Evolutionary conservation across 2,113 vertebrate species (phyloP).

Genomic region (Albula glossodonta): DNA sequence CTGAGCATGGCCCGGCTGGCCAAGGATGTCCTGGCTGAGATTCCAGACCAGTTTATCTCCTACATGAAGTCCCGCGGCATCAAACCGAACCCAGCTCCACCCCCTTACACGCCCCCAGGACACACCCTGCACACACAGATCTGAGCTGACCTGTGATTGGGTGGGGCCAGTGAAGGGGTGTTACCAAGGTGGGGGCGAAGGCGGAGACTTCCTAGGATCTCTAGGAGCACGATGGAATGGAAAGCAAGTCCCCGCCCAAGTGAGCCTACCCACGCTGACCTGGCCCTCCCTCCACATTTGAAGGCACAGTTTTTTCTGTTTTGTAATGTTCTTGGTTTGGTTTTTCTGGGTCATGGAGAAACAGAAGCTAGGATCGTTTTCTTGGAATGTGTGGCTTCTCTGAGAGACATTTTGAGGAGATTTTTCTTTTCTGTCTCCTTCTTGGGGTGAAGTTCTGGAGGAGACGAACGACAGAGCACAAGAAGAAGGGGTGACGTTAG

Average conservation of each 20-base stretch:
- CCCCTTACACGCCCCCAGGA: slow-evolving; percentile 53
- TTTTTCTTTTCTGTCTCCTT: background rate
- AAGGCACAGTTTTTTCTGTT: background rate
- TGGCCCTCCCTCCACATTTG: background rate
- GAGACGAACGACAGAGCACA: background rate
- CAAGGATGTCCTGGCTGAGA: slow-evolving; percentile 90
- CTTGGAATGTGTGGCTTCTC: background rate
- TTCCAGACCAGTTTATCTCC: slow-evolving; percentile 88
- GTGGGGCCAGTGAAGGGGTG: background rate
- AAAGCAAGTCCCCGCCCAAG: background rate
- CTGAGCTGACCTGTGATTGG: slow-evolving; percentile 41
- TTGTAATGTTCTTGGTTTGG: background rate
- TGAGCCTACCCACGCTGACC: background rate
- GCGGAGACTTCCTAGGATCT: background rate
- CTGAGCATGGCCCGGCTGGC: slow-evolving; percentile 91
- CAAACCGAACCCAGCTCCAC: slow-evolving; percentile 69
- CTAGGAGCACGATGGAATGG: background rate
- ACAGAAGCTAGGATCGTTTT: background rate
- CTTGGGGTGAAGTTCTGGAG: background rate
- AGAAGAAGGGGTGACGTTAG: slow-evolving; percentile 33
- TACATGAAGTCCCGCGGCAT: slow-evolving; percentile 85
- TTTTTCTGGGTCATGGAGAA: background rate
- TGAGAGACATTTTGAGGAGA: background rate
- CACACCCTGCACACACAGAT: slow-evolving; percentile 60
- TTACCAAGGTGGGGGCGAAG: background rate